Conservation (phyloP, 2,113 vertebrate species). For the Gymnogyps californianus region DNA sequence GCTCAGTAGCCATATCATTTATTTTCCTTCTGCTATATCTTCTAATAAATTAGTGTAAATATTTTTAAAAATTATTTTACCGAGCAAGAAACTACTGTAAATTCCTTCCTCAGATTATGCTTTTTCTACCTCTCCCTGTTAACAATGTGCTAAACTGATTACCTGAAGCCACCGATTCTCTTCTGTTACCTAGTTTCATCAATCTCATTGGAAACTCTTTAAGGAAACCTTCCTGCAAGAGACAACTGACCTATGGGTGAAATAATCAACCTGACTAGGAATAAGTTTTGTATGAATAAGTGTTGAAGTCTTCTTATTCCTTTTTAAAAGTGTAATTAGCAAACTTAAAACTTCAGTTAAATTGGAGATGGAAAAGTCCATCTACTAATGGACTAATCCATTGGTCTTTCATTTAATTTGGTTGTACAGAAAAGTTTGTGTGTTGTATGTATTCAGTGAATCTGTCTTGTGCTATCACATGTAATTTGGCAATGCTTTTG, state of each 20-base stretch:
- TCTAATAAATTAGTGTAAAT: not conserved
- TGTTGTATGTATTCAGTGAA: not conserved
- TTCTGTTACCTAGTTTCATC: not conserved
- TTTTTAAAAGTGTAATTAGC: not conserved
- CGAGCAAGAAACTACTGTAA: not conserved
- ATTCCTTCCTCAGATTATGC: not conserved
- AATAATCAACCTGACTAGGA: not conserved
- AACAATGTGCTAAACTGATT: not conserved
- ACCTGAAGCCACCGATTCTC: not conserved
- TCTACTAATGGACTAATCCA: too few relatives aligned
- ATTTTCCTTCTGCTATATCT: not conserved
- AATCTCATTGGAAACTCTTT: not conserved
- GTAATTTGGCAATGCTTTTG: not conserved
- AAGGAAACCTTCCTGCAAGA: not conserved
- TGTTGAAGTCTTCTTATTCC: not conserved
- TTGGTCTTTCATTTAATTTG: not conserved
- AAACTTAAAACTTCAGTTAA: not conserved
- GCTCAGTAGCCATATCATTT: not conserved
- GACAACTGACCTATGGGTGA: not conserved
- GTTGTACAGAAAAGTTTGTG: not conserved
- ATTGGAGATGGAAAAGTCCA: not conserved
- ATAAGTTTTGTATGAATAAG: not conserved
- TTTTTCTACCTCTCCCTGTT: not conserved
- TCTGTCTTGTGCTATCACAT: not conserved
- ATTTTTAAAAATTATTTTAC: not conserved